Evolutionary conservation across 2,797 vertebrate genomes (phyloP), one percentile per base, ranked within the genome.

Genomic region (Scleropages formosus): DNA sequence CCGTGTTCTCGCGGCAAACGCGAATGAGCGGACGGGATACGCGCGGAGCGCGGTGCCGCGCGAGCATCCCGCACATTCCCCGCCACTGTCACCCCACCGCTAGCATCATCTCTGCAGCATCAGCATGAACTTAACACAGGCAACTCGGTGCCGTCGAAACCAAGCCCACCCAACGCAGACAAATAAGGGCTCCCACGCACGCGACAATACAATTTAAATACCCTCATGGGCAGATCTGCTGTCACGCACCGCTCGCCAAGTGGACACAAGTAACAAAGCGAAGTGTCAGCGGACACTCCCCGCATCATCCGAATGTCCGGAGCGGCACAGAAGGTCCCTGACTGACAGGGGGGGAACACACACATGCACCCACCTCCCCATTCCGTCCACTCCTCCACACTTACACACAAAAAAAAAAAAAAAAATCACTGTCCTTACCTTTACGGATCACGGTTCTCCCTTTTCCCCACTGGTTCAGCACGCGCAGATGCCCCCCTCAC

Each of bases 381-480:
- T 39, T 16, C 24, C 13, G 51, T 47, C 4, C 56, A 31, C 18
- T 56, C 26, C n/a, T n/a, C n/a, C n/a, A n/a, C n/a, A n/a, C n/a
- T n/a, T n/a, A n/a, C n/a, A n/a, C n/a, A n/a, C n/a, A n/a, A n/a
- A n/a, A n/a, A n/a, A n/a, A n/a, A n/a, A n/a, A n/a, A n/a, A 71
- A n/a, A 64, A 73, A 47, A 22, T n/a, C 75, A 81, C 78, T 76
- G 72, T 67, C 24, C 87, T 73, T 90, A 91, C 90, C 89, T 87
- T 82, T 74, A 20, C 77, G 78, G 80, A 77, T 77, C 74, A 79
- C 78, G 82, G 82, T 91, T 86, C 89, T 89, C 82, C 80, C 82
- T 71, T 84, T 76, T 78, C 74, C 47, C n/a, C 74, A 82, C 82
- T 79, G 82, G 74, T 75, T 64, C 15, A 63, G 79, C 70, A 80